Base-by-base conservation (phyloP, 2,797 vertebrate genomes). In the Enteromius mattozi region DNA sequence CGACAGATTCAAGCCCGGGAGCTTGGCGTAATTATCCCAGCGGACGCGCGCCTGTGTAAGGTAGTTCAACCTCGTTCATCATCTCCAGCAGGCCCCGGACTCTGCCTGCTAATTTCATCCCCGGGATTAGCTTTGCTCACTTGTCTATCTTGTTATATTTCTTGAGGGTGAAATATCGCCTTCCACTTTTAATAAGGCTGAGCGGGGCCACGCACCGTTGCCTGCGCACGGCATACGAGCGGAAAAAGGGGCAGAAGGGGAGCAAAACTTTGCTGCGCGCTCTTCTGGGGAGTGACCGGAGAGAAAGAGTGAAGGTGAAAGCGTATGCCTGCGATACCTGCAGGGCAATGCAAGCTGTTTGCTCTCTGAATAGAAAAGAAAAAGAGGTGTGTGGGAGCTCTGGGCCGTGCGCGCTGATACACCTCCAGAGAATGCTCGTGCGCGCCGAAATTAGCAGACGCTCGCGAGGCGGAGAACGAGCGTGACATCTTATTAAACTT, bases 51-150 rank as follows among this genome's bases (percentile, higher is more conserved):
- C 95, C 97, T 96, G 95, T 96, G 96, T 79, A 95, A 96, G 97
- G 97, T 96, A 95, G 96, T 96, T 97, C 97, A 97, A 94, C 94
- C 94, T 96, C 96, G 94, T 96, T 96, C 95, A 97, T 97, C 97
- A 96, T 97, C 96, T 96, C 94, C 96, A 94, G 96, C 96, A 96
- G 97, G 96, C 96, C 96, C 93, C 93, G 94, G 93, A 94, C 94
- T 95, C 95, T 96, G 93, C 95, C 96, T 97, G 96, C 97, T 99
- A 99, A 99, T 99, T 99, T 98, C 97, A 97, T 97, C 96, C 96
- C 91, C 95, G 96, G 97, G 97, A 99, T 99, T 99, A 98, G 96
- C 95, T 93, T 94, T 95, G 94, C 94, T 94, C 92, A 89, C 95
- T 96, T 98, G 97, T 98, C 97, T 96, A 96, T 98, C 96, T 97